Base-by-base conservation (phyloP, 2,797 vertebrate genomes). In the Fratercula arctica region DNA sequence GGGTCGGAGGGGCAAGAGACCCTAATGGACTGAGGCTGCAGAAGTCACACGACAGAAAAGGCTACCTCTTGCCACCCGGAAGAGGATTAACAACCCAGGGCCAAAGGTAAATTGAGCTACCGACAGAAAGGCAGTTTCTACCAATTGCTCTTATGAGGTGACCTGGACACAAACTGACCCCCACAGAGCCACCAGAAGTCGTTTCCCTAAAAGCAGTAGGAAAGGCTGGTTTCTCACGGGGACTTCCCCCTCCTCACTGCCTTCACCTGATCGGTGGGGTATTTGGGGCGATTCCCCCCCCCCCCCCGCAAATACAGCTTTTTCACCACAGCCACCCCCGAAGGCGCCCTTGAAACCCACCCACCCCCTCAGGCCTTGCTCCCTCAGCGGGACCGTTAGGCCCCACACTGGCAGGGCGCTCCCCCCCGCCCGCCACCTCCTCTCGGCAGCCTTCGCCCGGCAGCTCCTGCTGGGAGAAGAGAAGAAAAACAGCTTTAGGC, bases 121-220 rank as follows among this genome's bases (percentile, higher is more conserved):
- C 3, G 31, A 29, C 50, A 82, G 41, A 17, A 19, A 8, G 31
- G 19, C 16, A 43, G 16, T 6, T 70, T 13, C 31, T 8, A 53
- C n/a, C 39, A 1, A n/a, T 3, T 16, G 39, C 19, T 46, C 50
- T n/a, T 5, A 11, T 1, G 29, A 51, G 46, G 45, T 2, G 31
- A 2, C 0, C 5, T 0, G 14, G 75, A 9, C 0, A 28, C 48
- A 6, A 29, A 45, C 0, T 0, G 25, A 46, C 5, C 41, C 35
- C 19, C 6, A 7, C 33, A 4, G 10, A 1, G 26, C 39, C 73
- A 5, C 1, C 3, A 13, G 19, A 41, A 61, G 3, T 1, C 33
- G 6, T 3, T 31, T 11, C 23, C 43, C 39, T 0, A 2, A 9
- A 54, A 9, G 59, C 75, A 13, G 6, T 1, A 12, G 18, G 46